Percentiles rank a stretch among this genome's conserved stretches.
Evolutionary conservation across 2,113 vertebrate species (phyloP).

Genomic region (Glareola pratincola): DNA sequence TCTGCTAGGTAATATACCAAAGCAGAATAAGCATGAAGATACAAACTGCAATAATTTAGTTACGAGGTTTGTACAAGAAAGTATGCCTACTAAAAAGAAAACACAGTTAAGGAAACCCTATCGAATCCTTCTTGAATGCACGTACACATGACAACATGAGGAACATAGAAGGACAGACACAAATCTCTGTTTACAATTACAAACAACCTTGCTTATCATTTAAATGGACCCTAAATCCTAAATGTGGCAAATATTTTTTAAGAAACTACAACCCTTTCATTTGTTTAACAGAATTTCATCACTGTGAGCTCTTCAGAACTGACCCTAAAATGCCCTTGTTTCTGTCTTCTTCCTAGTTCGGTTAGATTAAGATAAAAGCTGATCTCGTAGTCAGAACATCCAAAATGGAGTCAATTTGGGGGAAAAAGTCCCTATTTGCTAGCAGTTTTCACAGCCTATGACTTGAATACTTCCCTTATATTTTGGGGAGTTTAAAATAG

Average conservation of each 20-base stretch:
- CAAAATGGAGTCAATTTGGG: not conserved
- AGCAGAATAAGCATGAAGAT: not conserved
- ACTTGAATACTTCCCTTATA: not conserved
- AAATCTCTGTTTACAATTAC: not conserved
- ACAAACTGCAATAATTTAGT: not conserved
- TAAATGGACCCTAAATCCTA: not conserved
- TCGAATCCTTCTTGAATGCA: accelerated
- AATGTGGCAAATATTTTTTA: not conserved
- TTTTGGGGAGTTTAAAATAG: not conserved
- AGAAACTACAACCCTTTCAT: not conserved
- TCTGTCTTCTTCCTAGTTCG: not conserved
- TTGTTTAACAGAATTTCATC: not conserved
- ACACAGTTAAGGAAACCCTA: not conserved
- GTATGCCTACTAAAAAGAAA: not conserved
- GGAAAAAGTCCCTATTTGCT: not conserved
- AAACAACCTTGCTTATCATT: not conserved
- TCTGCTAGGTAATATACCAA: not conserved
- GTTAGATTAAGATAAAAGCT: not conserved
- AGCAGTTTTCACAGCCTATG: not conserved
- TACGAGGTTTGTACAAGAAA: not conserved
- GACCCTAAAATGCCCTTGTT: not conserved
- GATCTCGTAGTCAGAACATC: not conserved
- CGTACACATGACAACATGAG: not conserved
- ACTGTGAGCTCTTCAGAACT: not conserved
- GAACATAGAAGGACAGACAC: not conserved